Conservation (phyloP, 2,113 vertebrate species). For the Lagopus muta region DNA sequence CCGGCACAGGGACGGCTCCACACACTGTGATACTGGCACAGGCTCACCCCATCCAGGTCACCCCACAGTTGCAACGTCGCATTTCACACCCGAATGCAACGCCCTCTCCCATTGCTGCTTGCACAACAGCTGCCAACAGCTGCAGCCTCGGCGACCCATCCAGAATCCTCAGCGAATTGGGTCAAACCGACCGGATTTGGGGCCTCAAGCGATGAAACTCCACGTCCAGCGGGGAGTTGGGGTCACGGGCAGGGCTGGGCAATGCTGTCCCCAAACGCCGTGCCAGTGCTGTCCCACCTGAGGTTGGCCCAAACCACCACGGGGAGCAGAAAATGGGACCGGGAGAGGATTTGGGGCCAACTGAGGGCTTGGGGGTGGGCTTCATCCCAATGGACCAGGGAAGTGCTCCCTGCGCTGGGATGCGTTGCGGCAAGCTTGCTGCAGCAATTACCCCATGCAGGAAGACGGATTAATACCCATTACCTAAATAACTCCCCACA, state of each 20-base stretch:
- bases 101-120: not conserved
- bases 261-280: fast-evolving
- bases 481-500: slow-evolving; percentile 34
- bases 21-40: no score
- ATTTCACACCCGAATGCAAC: not conserved
- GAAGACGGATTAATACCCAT: slow-evolving; percentile 23
- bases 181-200: fast-evolving
- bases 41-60: not conserved
- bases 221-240: not conserved
- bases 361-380: no score
- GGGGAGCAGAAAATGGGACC: not conserved
- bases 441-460: slow-evolving; percentile 14
- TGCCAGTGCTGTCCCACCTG: no score
- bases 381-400: not conserved
- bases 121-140: not conserved
- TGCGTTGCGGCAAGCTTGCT: not conserved
- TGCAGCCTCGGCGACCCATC: fast-evolving
- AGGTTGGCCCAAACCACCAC: not conserved
- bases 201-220: not conserved
- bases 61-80: not conserved
- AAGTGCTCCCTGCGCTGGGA: not conserved
- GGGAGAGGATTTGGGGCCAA: not conserved
- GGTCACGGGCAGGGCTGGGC: not conserved
- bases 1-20: not conserved
- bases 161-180: not conserved